Conservation (phyloP, 37 sponge, comb jelly and placozoan species). For the Beroe ovata region DNA sequence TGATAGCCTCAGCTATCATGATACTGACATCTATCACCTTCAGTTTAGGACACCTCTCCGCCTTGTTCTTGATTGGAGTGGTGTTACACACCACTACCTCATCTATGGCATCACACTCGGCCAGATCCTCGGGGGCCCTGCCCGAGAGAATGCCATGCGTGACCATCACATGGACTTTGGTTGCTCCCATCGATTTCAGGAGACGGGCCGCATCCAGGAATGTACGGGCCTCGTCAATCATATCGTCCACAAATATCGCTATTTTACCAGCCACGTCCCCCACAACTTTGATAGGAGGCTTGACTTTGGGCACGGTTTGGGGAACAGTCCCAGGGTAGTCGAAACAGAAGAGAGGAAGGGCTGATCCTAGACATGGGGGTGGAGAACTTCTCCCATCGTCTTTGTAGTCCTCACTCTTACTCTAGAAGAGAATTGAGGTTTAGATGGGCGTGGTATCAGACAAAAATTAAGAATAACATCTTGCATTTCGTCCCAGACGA, state of each 20-base stretch:
- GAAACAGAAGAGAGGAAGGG: conserved; percentile 32
- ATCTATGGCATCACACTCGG: conserved; percentile 28
- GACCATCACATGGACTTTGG: conserved; percentile 83
- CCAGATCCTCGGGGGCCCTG: conserved; percentile 32
- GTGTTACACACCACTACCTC: conserved; percentile 60
- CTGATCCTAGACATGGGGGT: conserved; percentile 69
- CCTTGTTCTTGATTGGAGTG: conserved; percentile 12
- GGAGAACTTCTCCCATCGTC: conserved; percentile 84
- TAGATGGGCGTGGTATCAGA: background rate
- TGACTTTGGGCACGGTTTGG: conserved; percentile 58
- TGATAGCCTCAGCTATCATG: conserved; percentile 90
- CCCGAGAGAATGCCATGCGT: conserved; percentile 86
- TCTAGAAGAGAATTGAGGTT: background rate
- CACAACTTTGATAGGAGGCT: conserved; percentile 47
- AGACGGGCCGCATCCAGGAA: conserved; percentile 84
- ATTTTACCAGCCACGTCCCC: conserved; percentile 25
- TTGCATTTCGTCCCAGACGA: no score
- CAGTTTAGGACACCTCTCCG: conserved; percentile 79
- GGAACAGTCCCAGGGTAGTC: conserved; percentile 64
- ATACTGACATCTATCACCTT: conserved; percentile 90
- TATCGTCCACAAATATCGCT: conserved; percentile 76
- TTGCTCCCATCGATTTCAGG: conserved; percentile 87
- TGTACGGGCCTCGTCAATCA: conserved; percentile 89
- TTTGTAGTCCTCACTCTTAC: conserved; percentile 65
- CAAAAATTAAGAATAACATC: no score